These are phyloP conservation scores for Chrysaora quinquecirrha DNA, from an alignment of 30 jellyfish, hydroid and myxozoan species.

Conservation along the genomic window DNA sequence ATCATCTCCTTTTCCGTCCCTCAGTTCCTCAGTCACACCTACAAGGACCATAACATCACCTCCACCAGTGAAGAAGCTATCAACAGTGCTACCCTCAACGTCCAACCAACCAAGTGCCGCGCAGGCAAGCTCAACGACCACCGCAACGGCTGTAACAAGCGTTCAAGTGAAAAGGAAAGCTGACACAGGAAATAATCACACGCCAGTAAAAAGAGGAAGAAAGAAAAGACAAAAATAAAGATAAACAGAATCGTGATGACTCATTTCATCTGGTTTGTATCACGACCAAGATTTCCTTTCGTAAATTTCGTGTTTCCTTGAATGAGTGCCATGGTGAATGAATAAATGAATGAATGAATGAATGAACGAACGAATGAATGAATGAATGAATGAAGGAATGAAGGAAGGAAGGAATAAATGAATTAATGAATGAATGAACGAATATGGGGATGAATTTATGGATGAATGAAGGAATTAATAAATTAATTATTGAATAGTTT, in stretches of 20 bases:
- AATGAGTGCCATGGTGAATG: too few relatives aligned
- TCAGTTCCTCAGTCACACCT: conserved; percentile 2
- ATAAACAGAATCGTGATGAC: conserved; percentile 50
- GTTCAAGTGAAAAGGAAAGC: conserved; percentile 57
- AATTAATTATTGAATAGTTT: too few relatives aligned
- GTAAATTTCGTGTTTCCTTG: too few relatives aligned
- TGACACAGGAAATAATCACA: conserved; percentile 32
- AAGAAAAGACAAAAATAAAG: conserved; percentile 69
- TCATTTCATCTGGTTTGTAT: conserved; percentile 45
- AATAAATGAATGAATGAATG: too few relatives aligned
- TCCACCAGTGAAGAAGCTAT: conserved; percentile 14
- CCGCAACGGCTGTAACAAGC: conserved; percentile 24
- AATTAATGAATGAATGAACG: too few relatives aligned
- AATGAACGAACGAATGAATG: too few relatives aligned
- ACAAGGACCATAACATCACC: background rate
- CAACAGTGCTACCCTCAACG: background rate
- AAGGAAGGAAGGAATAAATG: too few relatives aligned
- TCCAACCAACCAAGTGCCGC: conserved; percentile 19
- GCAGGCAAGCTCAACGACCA: conserved; percentile 17
- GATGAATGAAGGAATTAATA: too few relatives aligned
- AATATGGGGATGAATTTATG: too few relatives aligned
- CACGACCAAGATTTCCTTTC: too few relatives aligned
- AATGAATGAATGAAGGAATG: too few relatives aligned
- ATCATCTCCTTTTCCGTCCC: background rate
- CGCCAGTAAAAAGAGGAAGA: conserved; percentile 66